These are phyloP conservation scores for Proterorhinus semilunaris DNA, from an alignment of 2,113 vertebrate genomes.

Conservation along the genomic window DNA sequence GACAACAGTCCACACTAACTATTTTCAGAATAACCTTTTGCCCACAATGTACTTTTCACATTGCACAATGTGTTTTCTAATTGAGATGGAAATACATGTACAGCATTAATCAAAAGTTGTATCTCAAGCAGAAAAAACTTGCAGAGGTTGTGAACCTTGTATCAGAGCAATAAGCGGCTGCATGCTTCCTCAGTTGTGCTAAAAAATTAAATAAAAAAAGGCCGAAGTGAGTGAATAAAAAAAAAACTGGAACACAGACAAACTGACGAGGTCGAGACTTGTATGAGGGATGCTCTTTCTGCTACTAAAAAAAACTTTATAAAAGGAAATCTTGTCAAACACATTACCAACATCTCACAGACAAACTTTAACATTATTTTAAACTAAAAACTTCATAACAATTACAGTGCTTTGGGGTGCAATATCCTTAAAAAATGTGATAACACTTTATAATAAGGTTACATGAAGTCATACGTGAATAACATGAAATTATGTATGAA, in stretches of 20 bases:
- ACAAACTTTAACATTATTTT: neutral
- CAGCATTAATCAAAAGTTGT: neutral
- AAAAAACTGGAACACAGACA: neutral
- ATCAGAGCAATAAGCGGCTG: constrained; percentile 16
- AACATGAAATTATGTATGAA: too few species aligned
- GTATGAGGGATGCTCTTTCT: constrained; percentile 7
- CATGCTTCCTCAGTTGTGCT: constrained; percentile 47
- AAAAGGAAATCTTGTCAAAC: neutral
- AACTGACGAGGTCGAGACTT: constrained; percentile 6
- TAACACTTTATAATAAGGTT: too few species aligned
- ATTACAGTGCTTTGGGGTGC: constrained; percentile 29
- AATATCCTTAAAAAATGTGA: constrained; percentile 5
- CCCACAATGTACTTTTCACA: neutral
- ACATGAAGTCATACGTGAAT: too few species aligned
- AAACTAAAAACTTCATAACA: constrained; percentile 10
- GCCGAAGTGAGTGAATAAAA: neutral
- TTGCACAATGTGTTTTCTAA: neutral
- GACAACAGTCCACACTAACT: neutral
- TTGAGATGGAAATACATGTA: constrained; percentile 14
- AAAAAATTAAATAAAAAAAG: constrained; percentile 8
- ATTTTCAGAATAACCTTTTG: constrained; percentile 1
- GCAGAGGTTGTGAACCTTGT: constrained; percentile 1
- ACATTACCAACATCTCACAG: constrained; percentile 19
- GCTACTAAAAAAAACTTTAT: constrained; percentile 13
- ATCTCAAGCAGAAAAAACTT: constrained; percentile 10